Evolutionary conservation across 2,797 vertebrate genomes (phyloP), one percentile per base, ranked within the genome.

Genomic region (Pseudochirops corinnae): DNA sequence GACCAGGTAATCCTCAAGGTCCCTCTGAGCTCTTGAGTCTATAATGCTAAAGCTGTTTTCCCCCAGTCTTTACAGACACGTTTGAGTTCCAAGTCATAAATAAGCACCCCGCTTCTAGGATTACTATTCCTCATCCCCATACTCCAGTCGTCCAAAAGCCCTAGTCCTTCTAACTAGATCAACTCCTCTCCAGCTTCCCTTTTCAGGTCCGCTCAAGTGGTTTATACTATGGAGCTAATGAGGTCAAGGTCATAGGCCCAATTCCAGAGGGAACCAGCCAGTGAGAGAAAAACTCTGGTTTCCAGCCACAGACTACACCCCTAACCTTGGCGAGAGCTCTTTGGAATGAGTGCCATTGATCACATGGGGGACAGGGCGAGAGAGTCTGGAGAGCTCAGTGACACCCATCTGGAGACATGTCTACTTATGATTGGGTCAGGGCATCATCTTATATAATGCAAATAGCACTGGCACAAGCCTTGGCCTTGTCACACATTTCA

Each of bases 361-460:
- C 74, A 11, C 39, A 87, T 28, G 39, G 74, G 74, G 21, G 7
- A 87, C 12, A 24, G 74, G 39, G 39, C 1, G 21, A 50, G 74
- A 87, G 74, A 50, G 9, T 50, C 46, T 87, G 74, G 74, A 87
- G 50, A 87, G 74, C 74, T 87, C 74, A 26, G 74, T 87, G 74
- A 87, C 74, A 87, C 74, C 39, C 39, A 10, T 87, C 74, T 87
- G 74, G 74, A 87, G 24, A 26, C 74, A 87, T 50, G 39, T 87
- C 74, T 46, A 87, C 39, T 87, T 50, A 50, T 87, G 74, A 87
- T 50, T 87, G 74, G 74, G 74, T 87, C 74, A 87, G 74, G 74
- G 74, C 74, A 87, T 87, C 74, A 87, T 87, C 74, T 87, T 50
- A 87, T 87, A 87, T 87, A 50, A 87, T 87, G 74, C 74, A 87